Conservation (phyloP, 2,888 invertebrate genomes). For the Scaptodrosophila latifasciaeformis region DNA sequence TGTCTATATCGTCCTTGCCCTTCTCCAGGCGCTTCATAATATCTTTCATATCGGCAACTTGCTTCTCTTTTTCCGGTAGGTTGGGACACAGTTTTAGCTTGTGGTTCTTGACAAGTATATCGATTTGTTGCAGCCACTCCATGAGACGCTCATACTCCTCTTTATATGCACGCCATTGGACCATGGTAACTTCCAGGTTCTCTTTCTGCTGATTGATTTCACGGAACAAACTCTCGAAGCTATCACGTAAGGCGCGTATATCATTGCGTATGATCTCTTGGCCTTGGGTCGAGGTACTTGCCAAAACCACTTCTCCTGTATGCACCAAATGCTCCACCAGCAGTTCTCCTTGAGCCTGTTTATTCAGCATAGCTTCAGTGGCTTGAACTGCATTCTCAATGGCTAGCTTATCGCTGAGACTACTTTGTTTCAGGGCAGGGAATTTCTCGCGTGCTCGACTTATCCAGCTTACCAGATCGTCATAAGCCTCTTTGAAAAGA, state of each 20-base stretch:
- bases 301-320: constrained; percentile 89
- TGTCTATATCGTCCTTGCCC: constrained; percentile 88
- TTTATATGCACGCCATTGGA: constrained; percentile 92
- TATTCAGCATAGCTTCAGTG: constrained; percentile 89
- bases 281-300: constrained; percentile 87
- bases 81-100: constrained; percentile 88
- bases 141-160: constrained; percentile 93
- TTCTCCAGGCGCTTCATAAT: constrained; percentile 84
- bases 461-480: constrained; percentile 92
- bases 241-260: constrained; percentile 88
- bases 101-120: constrained; percentile 91
- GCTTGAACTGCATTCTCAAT: constrained; percentile 92
- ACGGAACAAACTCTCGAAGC: constrained; percentile 88
- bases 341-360: constrained; percentile 92
- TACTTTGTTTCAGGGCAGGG: constrained; percentile 88
- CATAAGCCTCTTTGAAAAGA: constrained; percentile 92
- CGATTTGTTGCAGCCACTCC: constrained; percentile 94
- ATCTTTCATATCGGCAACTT: constrained; percentile 87
- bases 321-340: constrained; percentile 90
- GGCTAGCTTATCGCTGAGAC: constrained; percentile 89
- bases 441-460: constrained; percentile 91
- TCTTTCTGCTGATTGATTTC: constrained; percentile 90
- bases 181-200: constrained; percentile 86
- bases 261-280: constrained; percentile 88
- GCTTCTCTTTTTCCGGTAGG: constrained; percentile 87